phyloP scores from a whole-genome alignment of 2,797 vertebrate genomes.

The Artibeus jamaicensis region DNA sequence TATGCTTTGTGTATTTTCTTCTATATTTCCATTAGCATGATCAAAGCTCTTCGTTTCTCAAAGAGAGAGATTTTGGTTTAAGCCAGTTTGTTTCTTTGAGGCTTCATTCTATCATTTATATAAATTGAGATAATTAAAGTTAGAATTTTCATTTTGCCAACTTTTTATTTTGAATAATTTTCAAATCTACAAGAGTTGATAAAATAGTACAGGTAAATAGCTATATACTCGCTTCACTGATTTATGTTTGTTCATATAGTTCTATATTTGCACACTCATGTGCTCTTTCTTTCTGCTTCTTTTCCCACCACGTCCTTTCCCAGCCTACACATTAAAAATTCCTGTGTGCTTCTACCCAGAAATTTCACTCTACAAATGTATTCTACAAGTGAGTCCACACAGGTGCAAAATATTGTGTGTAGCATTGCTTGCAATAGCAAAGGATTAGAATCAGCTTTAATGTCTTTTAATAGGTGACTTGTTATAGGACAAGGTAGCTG shows the following conservation, averaged over 20 bases:
- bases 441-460: neutral
- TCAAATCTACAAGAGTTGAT: neutral
- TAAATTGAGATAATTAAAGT: neutral
- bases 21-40: neutral
- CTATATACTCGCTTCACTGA: neutral
- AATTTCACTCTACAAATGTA: neutral
- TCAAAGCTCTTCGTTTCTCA: neutral
- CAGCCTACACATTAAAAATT: neutral
- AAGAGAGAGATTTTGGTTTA: neutral
- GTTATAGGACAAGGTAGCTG: neutral
- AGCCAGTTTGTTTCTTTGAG: neutral
- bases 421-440: neutral
- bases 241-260: neutral
- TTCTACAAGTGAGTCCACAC: neutral
- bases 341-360: neutral
- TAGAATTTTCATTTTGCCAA: neutral
- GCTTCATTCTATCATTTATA: neutral
- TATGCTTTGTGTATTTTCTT: neutral
- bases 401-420: neutral
- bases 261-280: neutral
- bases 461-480: neutral
- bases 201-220: neutral
- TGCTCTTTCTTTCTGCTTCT: neutral
- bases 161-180: constrained; percentile 34
- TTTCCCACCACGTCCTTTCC: neutral